These are phyloP conservation scores for Venusia cambrica DNA, from an alignment of 2,888 invertebrate species.

Conservation along the genomic window DNA sequence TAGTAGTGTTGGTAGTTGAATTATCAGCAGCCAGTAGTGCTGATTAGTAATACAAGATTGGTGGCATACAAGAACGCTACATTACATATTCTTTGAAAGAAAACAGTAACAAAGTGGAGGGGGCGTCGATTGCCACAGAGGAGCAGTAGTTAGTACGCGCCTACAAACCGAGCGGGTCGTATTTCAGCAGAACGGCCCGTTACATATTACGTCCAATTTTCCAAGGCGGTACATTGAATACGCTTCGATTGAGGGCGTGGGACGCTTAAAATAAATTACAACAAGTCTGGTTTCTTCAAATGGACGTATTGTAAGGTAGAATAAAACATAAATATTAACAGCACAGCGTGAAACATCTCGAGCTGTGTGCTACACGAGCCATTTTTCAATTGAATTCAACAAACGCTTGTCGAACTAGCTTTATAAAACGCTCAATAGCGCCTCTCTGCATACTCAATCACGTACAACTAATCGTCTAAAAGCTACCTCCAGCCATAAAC, in stretches of 20 bases:
- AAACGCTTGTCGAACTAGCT: too few species aligned
- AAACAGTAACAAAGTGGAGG: conserved; percentile 46
- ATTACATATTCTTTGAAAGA: conserved; percentile 38
- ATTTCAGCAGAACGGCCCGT: conserved; percentile 61
- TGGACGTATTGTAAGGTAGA: too few species aligned
- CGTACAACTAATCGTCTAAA: conserved; percentile 59
- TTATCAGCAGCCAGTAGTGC: too few species aligned
- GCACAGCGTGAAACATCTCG: too few species aligned
- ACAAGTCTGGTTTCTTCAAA: too few species aligned
- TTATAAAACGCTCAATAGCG: too few species aligned
- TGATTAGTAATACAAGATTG: too few species aligned
- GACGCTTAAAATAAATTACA: conserved; percentile 4
- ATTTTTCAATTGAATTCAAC: too few species aligned
- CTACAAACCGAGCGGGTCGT: conserved; percentile 57
- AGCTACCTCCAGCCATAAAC: conserved; percentile 57
- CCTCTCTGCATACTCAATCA: conserved; percentile 40
- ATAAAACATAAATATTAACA: too few species aligned
- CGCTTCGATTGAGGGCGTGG: conserved; percentile 34
- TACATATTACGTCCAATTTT: conserved; percentile 70
- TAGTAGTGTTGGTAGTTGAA: too few species aligned
- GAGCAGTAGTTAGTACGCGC: conserved; percentile 28
- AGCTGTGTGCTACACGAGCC: too few species aligned
- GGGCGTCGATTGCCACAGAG: conserved; percentile 48
- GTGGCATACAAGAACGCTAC: too few species aligned
- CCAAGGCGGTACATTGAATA: conserved; percentile 52